These are phyloP conservation scores for Pachyseris speciosa DNA, from an alignment of 64 coral and sea anemone species.

Conservation along the genomic window DNA sequence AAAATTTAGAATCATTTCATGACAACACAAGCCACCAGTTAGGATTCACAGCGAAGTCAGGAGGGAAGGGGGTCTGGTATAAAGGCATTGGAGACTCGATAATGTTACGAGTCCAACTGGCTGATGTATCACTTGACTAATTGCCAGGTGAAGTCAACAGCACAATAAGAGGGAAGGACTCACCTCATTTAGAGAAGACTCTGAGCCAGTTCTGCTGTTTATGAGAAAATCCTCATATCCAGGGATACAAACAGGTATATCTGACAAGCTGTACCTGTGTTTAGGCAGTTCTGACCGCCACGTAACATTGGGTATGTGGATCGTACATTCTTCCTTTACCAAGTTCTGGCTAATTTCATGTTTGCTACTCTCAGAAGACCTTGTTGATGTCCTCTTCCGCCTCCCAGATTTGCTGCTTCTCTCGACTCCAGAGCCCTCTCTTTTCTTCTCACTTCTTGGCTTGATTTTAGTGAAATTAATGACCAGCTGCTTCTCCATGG, in stretches of 20 bases:
- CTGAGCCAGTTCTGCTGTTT: constrained; percentile 47
- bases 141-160: too few species aligned
- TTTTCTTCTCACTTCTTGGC: constrained; percentile 28
- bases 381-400: background rate
- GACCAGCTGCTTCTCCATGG: background rate
- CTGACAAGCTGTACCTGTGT: constrained; percentile 47
- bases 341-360: background rate
- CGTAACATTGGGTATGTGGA: constrained; percentile 55
- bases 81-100: too few species aligned
- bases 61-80: too few species aligned
- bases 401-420: background rate
- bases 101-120: too few species aligned
- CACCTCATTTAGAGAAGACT: background rate
- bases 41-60: too few species aligned
- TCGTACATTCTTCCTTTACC: constrained; percentile 2
- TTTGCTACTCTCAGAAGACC: constrained; percentile 10
- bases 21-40: too few species aligned
- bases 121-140: too few species aligned
- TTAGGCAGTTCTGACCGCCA: constrained; percentile 73
- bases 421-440: background rate
- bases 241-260: constrained; percentile 69
- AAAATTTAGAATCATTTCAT: too few species aligned
- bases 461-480: constrained; percentile 15
- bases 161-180: background rate
- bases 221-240: constrained; percentile 77